Conservation (phyloP, 64 coral and sea anemone genomes). For the Orbicella faveolata region DNA sequence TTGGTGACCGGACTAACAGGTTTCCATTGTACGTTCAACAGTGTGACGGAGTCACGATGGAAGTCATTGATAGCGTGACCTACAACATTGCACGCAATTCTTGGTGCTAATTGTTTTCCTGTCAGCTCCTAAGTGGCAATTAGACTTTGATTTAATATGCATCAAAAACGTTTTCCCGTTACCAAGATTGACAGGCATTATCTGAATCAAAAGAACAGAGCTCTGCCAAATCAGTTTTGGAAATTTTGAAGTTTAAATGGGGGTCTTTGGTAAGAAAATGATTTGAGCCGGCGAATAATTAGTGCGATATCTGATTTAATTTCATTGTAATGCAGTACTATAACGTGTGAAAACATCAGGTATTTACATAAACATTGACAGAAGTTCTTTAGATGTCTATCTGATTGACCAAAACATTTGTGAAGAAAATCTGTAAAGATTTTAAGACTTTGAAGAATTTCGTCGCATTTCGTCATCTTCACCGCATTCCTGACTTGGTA, state of each 20-base stretch:
- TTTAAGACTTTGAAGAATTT: not conserved
- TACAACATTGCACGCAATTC: not conserved
- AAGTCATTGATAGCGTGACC: conserved; percentile 12
- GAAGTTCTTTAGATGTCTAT: not conserved
- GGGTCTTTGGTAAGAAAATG: too few relatives aligned
- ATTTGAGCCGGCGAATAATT: not conserved
- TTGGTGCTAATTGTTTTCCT: not conserved
- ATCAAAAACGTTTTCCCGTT: not conserved
- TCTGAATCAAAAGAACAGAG: not conserved
- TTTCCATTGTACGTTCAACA: not conserved
- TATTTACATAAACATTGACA: conserved; percentile 34
- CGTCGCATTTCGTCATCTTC: not conserved
- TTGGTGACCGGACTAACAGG: not conserved
- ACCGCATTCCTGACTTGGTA: too few relatives aligned
- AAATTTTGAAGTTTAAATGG: not conserved
- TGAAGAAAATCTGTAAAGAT: not conserved
- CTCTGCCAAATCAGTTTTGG: not conserved
- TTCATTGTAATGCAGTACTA: not conserved
- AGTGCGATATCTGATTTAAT: not conserved
- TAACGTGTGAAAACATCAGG: not conserved
- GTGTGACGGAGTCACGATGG: not conserved
- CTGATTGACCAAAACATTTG: not conserved
- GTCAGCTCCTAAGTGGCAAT: not conserved
- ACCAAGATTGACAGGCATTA: not conserved
- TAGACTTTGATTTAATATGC: not conserved